Evolutionary conservation across 2,113 vertebrate genomes (phyloP).

Genomic region (Podarcis raffonei): DNA sequence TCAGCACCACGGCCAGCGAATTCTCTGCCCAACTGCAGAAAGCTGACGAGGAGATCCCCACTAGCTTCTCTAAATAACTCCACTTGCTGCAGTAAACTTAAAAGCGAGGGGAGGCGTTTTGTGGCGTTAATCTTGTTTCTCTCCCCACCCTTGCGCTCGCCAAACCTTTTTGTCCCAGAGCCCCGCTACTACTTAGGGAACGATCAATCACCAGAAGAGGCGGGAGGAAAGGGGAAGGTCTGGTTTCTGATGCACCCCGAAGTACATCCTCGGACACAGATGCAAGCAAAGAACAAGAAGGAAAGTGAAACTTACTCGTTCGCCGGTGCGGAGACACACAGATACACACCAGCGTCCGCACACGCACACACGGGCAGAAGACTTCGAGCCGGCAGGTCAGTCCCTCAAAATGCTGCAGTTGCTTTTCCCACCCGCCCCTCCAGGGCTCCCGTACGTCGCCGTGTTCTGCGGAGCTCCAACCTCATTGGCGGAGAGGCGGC

Average conservation of each 20-base stretch:
- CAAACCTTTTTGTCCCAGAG: background rate
- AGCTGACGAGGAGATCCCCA: background rate
- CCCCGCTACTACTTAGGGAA: background rate
- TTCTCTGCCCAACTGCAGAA: no score
- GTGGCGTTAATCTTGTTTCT: no score
- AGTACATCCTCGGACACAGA: background rate
- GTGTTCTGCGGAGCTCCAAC: slow-evolving; percentile 20
- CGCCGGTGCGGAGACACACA: background rate
- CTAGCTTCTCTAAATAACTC: background rate
- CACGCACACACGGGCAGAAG: background rate
- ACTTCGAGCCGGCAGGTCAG: background rate
- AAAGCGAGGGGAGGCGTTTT: background rate
- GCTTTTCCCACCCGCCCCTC: slow-evolving; percentile 12
- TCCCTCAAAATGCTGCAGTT: background rate
- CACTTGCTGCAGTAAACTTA: background rate
- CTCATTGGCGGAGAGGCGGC: slow-evolving; percentile 26
- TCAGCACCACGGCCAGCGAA: background rate
- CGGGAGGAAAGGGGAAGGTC: background rate
- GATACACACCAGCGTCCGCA: background rate
- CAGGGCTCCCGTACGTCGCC: slow-evolving; percentile 24
- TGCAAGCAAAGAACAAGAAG: background rate
- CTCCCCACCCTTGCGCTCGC: background rate
- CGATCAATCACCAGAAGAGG: no score
- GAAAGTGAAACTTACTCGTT: slow-evolving; percentile 25
- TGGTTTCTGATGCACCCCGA: background rate